Evolutionary conservation across 2,888 invertebrate genomes (phyloP), one percentile per base, ranked within the genome.

Genomic region (Polyploca ridens): DNA sequence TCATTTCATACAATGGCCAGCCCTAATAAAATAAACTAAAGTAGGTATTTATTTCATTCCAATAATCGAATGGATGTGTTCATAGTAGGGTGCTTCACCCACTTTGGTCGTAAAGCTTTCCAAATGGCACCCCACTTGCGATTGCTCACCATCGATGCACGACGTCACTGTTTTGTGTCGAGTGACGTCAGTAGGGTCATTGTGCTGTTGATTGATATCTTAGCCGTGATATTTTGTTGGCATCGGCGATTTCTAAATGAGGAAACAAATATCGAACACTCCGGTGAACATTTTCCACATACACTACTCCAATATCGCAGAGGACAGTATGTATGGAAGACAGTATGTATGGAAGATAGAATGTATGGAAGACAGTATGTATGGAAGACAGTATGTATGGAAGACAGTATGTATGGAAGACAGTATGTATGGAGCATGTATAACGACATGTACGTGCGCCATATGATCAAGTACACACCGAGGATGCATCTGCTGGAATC

Each of bases 1-100:
- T 38, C 60, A 35, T 49, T 49, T 49, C 49, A 19, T 54, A 54
- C 54, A 54, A 19, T 10, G 19, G 10, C 19, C 54, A 54, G 10
- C 54, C 54, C 54, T 54, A 19, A 54, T 19, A 54, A 54, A 54
- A 54, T 54, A 54, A 54, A n/a, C 19, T 54, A 7, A 8, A 54
- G 54, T 54, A 54, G 54, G 54, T 54, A 54, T 54, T 54, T 54
- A 54, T 54, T 19, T 54, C 54, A 54, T 54, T 54, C 54, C 54
- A 54, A 54, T 54, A 54, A 54, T 54, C 54, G 54, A 54, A 54
- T 54, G 19, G 54, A 54, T 54, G 54, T 41, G 41, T 41, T 41
- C 41, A 41, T 41, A 41, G 41, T 54, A 19, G 54, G 54, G 54
- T 54, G 54, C 54, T 54, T 54, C 49, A 2, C 16, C 54, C 54